phyloP scores from a whole-genome alignment of 2,113 vertebrate genomes.

The Indicator maculatus region DNA sequence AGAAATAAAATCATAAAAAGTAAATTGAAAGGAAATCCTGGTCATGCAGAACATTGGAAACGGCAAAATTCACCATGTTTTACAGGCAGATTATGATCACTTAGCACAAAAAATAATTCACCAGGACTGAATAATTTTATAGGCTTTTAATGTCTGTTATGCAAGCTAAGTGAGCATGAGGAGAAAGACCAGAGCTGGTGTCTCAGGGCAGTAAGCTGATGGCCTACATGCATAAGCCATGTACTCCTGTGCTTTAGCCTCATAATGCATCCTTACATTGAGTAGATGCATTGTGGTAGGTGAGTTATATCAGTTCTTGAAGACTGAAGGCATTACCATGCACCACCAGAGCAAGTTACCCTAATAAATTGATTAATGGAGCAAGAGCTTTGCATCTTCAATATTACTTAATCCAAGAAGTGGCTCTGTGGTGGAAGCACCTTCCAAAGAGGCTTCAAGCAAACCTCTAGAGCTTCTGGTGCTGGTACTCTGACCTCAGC shows the following conservation, averaged over 20 bases:
- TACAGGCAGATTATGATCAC: background rate
- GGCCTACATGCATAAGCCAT: background rate
- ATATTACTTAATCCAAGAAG: background rate
- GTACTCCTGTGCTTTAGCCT: background rate
- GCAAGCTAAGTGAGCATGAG: background rate
- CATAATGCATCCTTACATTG: background rate
- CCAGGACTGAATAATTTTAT: background rate
- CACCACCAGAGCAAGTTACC: background rate
- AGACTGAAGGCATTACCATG: background rate
- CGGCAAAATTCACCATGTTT: background rate
- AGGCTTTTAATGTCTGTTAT: background rate
- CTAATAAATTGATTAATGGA: background rate
- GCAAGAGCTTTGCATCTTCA: background rate
- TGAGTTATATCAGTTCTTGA: background rate
- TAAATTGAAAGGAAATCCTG: background rate
- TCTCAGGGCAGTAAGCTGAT: background rate
- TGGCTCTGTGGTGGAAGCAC: background rate
- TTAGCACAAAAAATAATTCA: background rate
- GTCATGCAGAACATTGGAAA: background rate
- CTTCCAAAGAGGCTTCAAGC: background rate
- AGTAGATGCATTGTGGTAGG: background rate
- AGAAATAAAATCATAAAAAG: background rate
- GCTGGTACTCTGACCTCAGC: background rate
- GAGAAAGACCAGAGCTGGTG: background rate
- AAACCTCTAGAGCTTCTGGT: background rate